phyloP scores from a whole-genome alignment of 2,797 vertebrate species.

The Pygocentrus nattereri region DNA sequence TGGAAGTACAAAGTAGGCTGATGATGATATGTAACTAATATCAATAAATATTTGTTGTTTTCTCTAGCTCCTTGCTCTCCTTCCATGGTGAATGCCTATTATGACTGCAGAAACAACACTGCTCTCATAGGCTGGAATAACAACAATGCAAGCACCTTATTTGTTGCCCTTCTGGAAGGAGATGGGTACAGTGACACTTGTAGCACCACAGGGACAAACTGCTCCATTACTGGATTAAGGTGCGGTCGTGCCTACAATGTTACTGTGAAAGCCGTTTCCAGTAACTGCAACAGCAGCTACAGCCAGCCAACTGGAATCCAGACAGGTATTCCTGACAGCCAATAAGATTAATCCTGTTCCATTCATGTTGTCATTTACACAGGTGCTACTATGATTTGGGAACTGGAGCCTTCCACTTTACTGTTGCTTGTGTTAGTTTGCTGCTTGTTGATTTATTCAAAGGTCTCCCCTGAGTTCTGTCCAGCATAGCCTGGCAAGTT shows the following conservation, averaged over 20 bases:
- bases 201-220: constrained; percentile 1
- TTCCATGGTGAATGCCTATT: constrained; percentile 29
- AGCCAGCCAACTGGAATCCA: not conserved
- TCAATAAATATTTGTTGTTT: not conserved
- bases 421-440: too few relatives aligned
- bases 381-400: too few relatives aligned
- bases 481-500: too few relatives aligned
- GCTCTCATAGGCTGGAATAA: constrained; percentile 47
- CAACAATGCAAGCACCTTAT: constrained; percentile 17
- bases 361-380: too few relatives aligned
- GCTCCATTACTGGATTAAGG: not conserved
- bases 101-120: constrained; percentile 38
- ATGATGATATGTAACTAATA: not conserved
- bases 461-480: too few relatives aligned
- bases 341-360: too few relatives aligned
- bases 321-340: not conserved
- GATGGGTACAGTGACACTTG: not conserved
- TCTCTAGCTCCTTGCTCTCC: constrained; percentile 54
- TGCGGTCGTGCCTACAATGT: not conserved
- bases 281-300: constrained; percentile 46
- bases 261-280: constrained; percentile 19
- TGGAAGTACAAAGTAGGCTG: too few relatives aligned
- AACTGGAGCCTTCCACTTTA: too few relatives aligned
- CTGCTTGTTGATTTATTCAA: too few relatives aligned
- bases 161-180: not conserved